These are phyloP conservation scores for Triplophysa dalaica DNA, from an alignment of 2,113 vertebrate genomes.

Conservation along the genomic window DNA sequence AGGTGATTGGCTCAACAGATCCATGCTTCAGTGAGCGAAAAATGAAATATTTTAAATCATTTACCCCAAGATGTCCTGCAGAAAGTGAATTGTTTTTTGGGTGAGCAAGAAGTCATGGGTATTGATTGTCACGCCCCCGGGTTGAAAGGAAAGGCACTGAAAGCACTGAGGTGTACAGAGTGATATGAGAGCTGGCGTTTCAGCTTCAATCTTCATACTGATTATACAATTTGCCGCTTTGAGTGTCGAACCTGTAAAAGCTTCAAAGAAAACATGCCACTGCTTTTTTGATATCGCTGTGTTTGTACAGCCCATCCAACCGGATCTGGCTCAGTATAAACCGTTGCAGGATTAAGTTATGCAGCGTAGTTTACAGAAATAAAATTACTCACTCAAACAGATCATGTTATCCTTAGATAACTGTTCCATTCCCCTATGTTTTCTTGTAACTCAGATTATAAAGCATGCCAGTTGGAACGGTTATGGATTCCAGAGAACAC, in stretches of 20 bases:
- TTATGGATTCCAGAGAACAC: too few species aligned
- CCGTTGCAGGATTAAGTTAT: background rate
- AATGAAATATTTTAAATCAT: background rate
- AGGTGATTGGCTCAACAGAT: too few species aligned
- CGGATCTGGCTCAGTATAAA: background rate
- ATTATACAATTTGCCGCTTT: constrained; percentile 31
- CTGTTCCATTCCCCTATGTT: too few species aligned
- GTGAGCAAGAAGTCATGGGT: background rate
- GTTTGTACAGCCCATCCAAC: background rate
- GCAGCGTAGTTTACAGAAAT: background rate
- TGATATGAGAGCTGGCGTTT: background rate
- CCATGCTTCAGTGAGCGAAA: too few species aligned
- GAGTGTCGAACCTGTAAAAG: constrained; percentile 19
- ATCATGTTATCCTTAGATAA: background rate
- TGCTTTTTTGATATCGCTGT: background rate
- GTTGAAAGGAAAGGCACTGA: background rate
- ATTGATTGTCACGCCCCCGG: background rate
- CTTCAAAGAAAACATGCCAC: constrained; percentile 19
- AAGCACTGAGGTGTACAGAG: background rate
- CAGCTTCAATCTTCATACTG: constrained; percentile 33
- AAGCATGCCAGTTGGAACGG: too few species aligned
- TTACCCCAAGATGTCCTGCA: too few species aligned
- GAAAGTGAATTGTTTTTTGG: background rate
- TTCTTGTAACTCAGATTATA: too few species aligned
- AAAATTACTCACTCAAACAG: background rate